phyloP scores from a whole-genome alignment of 1,140 invertebrate genomes.

The Ectropis grisescens region DNA sequence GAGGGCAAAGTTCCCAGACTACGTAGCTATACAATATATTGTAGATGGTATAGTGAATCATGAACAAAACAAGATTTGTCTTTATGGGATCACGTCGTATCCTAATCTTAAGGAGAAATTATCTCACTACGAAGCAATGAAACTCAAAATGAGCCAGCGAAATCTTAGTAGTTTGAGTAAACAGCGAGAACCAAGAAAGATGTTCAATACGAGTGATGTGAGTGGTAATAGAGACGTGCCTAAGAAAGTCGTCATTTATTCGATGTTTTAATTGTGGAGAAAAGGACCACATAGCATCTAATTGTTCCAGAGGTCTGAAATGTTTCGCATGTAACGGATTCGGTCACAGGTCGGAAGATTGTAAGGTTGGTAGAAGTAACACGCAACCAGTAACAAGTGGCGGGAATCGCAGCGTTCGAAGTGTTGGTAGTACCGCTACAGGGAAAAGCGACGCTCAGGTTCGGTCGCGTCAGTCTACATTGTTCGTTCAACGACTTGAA shows the following conservation, averaged over 20 bases:
- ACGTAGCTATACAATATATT: constrained; percentile 19
- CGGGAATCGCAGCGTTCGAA: no score
- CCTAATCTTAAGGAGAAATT: constrained; percentile 7
- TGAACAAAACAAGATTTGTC: constrained; percentile 8
- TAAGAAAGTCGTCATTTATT: neutral
- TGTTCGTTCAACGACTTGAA: no score
- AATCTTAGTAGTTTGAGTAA: neutral
- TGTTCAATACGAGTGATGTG: neutral
- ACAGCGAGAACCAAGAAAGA: neutral
- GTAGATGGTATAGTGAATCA: constrained; percentile 12
- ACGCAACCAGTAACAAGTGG: no score
- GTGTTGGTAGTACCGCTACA: no score
- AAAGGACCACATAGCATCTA: neutral
- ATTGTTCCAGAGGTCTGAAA: neutral
- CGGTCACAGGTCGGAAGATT: constrained; percentile 7
- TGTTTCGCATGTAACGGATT: constrained; percentile 13
- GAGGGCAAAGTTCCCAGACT: constrained; percentile 15
- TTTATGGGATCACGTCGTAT: constrained; percentile 12
- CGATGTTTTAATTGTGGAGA: neutral
- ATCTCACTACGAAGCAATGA: neutral
- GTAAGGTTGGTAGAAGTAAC: no score
- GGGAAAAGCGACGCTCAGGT: no score
- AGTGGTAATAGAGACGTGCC: no score
- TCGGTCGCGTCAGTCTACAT: no score
- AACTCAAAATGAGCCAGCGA: neutral